phyloP scores from a whole-genome alignment of 2,113 vertebrate species.

The Lutjanus erythropterus region DNA sequence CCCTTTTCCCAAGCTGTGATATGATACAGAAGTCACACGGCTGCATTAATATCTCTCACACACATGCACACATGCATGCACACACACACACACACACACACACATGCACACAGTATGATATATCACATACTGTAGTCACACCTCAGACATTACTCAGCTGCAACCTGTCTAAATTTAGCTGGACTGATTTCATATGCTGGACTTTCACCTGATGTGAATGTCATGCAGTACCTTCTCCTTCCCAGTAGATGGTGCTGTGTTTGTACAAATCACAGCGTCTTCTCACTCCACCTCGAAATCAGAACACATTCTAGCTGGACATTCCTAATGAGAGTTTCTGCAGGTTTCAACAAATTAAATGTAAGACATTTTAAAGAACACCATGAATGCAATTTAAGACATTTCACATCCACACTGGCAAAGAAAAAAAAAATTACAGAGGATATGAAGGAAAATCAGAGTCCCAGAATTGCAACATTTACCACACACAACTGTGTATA shows the following conservation, averaged over 20 bases:
- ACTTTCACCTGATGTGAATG: neutral
- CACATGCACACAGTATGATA: slow-evolving; percentile 3
- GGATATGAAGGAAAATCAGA: no score
- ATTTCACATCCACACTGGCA: no score
- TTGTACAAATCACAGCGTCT: neutral
- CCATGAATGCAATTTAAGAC: no score
- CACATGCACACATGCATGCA: neutral
- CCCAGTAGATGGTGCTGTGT: slow-evolving; percentile 50
- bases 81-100: neutral
- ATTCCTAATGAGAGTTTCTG: neutral
- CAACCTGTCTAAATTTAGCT: slow-evolving; percentile 14
- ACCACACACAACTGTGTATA: no score
- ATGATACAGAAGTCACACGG: neutral
- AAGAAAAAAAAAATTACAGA: no score
- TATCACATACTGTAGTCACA: slow-evolving; percentile 21
- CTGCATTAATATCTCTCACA: neutral
- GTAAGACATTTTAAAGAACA: no score
- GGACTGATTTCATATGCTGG: slow-evolving; percentile 8
- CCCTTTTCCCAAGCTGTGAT: slow-evolving; percentile 18
- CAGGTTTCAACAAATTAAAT: no score
- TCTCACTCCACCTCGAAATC: neutral
- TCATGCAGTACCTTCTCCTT: fast-evolving
- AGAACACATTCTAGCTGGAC: neutral
- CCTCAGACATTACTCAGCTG: slow-evolving; percentile 14
- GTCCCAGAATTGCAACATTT: no score